Evolutionary conservation across 2,888 invertebrate species (phyloP).

Genomic region (Panorpa germanica): DNA sequence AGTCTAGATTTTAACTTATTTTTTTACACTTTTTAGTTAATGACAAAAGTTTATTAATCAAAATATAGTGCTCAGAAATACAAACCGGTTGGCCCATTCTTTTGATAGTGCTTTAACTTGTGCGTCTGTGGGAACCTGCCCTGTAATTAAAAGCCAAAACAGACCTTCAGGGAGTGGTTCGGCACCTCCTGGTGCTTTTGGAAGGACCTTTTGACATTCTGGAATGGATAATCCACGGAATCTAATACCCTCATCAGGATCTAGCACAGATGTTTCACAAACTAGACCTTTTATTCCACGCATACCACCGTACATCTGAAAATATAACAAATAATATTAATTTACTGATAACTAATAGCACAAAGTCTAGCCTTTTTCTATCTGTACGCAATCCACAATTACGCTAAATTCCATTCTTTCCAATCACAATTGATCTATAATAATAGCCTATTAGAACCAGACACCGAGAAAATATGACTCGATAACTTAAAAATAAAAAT

Average conservation of each 20-base stretch:
- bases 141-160: conserved; percentile 86
- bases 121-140: conserved; percentile 64
- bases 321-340: conserved; percentile 8
- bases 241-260: conserved; percentile 83
- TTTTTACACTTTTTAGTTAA: too few relatives aligned
- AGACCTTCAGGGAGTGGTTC: conserved; percentile 86
- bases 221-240: conserved; percentile 86
- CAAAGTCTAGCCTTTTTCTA: conserved; percentile 10
- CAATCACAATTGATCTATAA: too few relatives aligned
- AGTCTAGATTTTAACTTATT: too few relatives aligned
- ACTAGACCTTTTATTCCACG: conserved; percentile 81
- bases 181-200: conserved; percentile 58
- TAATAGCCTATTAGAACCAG: too few relatives aligned
- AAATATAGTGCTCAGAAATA: too few relatives aligned
- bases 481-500: too few relatives aligned
- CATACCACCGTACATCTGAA: conserved; percentile 75
- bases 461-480: too few relatives aligned
- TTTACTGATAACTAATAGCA: conserved; percentile 15
- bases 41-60: too few relatives aligned
- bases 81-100: conserved; percentile 69
- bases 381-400: background rate
- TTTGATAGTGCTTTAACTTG: conserved; percentile 53
- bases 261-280: conserved; percentile 83
- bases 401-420: too few relatives aligned
- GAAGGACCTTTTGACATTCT: conserved; percentile 74